Conservation (phyloP, 2,113 vertebrate species). For the Aldabrachelys gigantea region DNA sequence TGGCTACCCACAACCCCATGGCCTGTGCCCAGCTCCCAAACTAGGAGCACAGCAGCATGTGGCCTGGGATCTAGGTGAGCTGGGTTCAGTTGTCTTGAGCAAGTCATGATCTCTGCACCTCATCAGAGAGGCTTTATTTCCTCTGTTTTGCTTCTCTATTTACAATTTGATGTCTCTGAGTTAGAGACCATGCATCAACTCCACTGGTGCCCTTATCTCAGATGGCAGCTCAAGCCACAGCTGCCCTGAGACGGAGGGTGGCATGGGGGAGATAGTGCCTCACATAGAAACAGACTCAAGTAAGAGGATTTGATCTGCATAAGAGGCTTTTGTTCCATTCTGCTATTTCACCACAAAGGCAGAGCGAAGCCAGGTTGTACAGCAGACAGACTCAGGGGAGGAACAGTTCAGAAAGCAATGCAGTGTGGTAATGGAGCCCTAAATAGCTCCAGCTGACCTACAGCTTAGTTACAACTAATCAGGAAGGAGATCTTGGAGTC, state of each 20-base stretch:
- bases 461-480: too few relatives aligned
- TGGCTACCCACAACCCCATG: background rate
- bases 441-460: background rate
- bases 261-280: background rate
- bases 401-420: background rate
- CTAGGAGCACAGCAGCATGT: too few relatives aligned
- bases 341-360: fast-evolving
- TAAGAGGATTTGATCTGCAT: background rate
- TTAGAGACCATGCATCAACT: background rate
- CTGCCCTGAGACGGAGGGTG: background rate
- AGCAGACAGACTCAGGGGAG: too few relatives aligned
- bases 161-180: background rate
- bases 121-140: background rate
- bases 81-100: too few relatives aligned
- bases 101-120: background rate
- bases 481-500: too few relatives aligned
- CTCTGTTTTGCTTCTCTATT: background rate
- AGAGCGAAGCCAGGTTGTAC: background rate
- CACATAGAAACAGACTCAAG: background rate
- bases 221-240: background rate
- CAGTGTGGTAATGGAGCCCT: fast-evolving
- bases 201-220: background rate
- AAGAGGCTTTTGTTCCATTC: background rate
- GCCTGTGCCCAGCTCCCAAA: too few relatives aligned
- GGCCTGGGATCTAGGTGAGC: too few relatives aligned